A percentile compares a stretch with the other conserved stretches of the same genome.
phyloP scores from a whole-genome alignment of 2,888 invertebrate genomes.

The Serrognathus titanus region DNA sequence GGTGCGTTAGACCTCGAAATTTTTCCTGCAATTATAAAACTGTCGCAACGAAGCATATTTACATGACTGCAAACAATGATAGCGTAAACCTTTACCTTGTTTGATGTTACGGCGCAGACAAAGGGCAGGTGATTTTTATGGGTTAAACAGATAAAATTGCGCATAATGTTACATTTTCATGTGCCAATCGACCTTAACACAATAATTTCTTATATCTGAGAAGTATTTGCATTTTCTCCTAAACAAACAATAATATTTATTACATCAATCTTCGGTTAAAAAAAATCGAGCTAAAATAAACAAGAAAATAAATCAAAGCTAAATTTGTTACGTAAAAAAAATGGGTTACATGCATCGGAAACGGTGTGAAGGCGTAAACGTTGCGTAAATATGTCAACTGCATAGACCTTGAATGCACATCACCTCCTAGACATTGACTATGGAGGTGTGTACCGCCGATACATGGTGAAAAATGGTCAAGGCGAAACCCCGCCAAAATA shows the following conservation, averaged over 20 bases:
- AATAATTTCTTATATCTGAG: not conserved
- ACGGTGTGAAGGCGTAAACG: constrained; percentile 13
- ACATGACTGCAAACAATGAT: too few relatives aligned
- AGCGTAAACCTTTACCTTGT: not conserved
- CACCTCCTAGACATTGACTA: constrained; percentile 35
- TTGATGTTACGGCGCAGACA: not conserved
- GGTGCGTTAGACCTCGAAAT: too few relatives aligned
- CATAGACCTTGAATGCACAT: constrained; percentile 36
- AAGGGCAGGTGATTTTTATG: constrained; percentile 13
- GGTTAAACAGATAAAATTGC: constrained; percentile 9
- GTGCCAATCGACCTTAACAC: not conserved
- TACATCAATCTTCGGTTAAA: too few relatives aligned
- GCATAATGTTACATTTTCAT: constrained; percentile 3
- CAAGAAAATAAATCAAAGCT: too few relatives aligned
- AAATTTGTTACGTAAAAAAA: not conserved
- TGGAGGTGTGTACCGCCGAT: constrained; percentile 25
- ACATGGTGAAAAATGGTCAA: constrained; percentile 35
- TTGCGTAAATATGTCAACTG: constrained; percentile 39
- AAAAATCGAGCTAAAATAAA: too few relatives aligned
- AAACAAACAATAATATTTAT: too few relatives aligned
- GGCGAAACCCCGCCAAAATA: constrained; percentile 35
- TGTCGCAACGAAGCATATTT: too few relatives aligned
- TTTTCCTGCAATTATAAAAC: too few relatives aligned
- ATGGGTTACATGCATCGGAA: constrained; percentile 4
- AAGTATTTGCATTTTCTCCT: too few relatives aligned